Evolutionary conservation across 2,888 invertebrate species (phyloP).

Genomic region (Aphidoletes aphidimyza): DNA sequence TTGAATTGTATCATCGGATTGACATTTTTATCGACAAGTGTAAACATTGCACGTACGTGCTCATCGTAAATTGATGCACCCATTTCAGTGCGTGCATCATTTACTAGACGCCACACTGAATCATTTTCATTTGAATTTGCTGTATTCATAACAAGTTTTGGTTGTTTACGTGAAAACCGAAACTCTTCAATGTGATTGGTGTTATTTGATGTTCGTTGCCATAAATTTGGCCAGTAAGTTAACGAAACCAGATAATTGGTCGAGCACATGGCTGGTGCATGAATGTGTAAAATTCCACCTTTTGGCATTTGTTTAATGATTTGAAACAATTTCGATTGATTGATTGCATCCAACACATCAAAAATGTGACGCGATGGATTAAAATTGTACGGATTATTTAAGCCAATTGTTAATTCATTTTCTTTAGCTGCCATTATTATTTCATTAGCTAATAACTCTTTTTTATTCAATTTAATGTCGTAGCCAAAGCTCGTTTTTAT

Average conservation of each 20-base stretch:
- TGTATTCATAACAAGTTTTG: slow-evolving; percentile 22
- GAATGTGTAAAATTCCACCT: slow-evolving; percentile 77
- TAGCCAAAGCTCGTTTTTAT: slow-evolving; percentile 68
- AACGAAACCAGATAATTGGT: slow-evolving; percentile 73
- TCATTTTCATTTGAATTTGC: slow-evolving; percentile 58
- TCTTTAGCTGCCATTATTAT: slow-evolving; percentile 73
- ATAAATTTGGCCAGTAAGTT: slow-evolving; percentile 73
- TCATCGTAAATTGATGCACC: slow-evolving; percentile 67
- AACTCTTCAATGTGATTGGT: slow-evolving; percentile 63
- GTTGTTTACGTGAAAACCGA: slow-evolving; percentile 61
- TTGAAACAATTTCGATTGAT: slow-evolving; percentile 73
- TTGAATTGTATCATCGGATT: slow-evolving; percentile 68
- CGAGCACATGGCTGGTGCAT: slow-evolving; percentile 74
- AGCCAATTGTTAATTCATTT: slow-evolving; percentile 69
- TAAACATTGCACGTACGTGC: slow-evolving; percentile 69
- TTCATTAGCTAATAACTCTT: slow-evolving; percentile 69
- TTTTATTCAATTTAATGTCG: slow-evolving; percentile 66
- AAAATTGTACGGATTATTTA: slow-evolving; percentile 70
- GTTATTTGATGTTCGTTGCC: slow-evolving; percentile 67
- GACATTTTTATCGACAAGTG: slow-evolving; percentile 68
- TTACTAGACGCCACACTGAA: slow-evolving; percentile 68
- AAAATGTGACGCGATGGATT: slow-evolving; percentile 76
- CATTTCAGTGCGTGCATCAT: slow-evolving; percentile 64
- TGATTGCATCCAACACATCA: slow-evolving; percentile 70
- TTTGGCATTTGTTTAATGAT: slow-evolving; percentile 79